A percentile compares a stretch with the other conserved stretches of the same genome.
phyloP scores from a whole-genome alignment of 2,113 vertebrate species.

The Python bivittatus region DNA sequence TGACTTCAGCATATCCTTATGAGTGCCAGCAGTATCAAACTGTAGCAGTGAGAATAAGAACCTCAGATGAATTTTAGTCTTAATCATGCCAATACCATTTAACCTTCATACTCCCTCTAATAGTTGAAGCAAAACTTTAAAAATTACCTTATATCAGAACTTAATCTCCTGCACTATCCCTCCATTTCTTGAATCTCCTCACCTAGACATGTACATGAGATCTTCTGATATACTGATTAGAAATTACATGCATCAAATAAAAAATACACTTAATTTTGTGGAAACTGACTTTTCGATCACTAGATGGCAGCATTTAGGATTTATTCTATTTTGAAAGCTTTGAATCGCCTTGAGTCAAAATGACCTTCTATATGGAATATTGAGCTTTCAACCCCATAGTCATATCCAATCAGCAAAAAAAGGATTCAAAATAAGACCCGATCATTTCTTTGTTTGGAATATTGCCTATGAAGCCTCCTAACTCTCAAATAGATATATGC shows the following conservation, averaged over 20 bases:
- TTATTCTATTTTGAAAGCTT: neutral
- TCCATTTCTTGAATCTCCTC: conserved; percentile 3
- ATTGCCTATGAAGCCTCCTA: neutral
- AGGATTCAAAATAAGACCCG: neutral
- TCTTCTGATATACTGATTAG: neutral
- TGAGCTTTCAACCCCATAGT: neutral
- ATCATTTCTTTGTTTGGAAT: neutral
- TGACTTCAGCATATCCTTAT: too few species aligned
- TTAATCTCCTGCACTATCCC: neutral
- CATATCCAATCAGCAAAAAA: neutral
- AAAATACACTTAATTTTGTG: neutral
- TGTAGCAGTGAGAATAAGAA: neutral
- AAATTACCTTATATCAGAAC: neutral
- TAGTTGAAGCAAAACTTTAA: neutral
- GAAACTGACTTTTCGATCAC: neutral
- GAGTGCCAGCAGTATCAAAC: too few species aligned
- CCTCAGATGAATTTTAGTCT: neutral
- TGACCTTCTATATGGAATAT: neutral
- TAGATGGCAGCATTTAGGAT: conserved; percentile 26
- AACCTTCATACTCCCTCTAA: neutral
- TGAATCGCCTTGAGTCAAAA: neutral
- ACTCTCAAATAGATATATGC: neutral
- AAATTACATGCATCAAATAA: neutral
- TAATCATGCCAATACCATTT: neutral
- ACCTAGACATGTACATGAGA: neutral